These are phyloP conservation scores for Cerastoderma edule DNA, from an alignment of 2,888 invertebrate species.

Conservation along the genomic window DNA sequence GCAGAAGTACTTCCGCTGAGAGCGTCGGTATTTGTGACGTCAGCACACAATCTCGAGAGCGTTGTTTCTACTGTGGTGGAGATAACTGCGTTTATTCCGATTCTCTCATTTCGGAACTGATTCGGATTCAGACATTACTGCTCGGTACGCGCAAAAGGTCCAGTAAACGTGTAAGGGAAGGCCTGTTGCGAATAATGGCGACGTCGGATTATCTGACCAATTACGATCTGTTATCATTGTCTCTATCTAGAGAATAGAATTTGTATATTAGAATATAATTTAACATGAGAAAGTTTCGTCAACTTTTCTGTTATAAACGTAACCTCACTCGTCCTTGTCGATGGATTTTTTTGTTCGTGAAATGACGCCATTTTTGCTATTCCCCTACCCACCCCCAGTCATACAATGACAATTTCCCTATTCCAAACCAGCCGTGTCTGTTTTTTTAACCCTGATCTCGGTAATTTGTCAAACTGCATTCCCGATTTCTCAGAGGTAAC, in stretches of 20 bases:
- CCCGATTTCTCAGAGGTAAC: too few relatives aligned
- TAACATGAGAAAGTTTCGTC: too few relatives aligned
- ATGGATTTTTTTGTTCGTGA: too few relatives aligned
- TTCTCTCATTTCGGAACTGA: background rate
- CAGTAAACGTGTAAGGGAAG: constrained; percentile 8
- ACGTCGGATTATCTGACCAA: background rate
- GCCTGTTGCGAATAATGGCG: background rate
- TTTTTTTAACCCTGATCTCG: too few relatives aligned
- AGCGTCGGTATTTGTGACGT: background rate
- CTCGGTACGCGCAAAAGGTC: background rate
- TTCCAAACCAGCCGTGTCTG: too few relatives aligned
- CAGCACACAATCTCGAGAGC: background rate
- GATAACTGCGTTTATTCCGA: constrained; percentile 8
- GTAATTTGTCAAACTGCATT: too few relatives aligned
- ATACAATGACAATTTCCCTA: too few relatives aligned
- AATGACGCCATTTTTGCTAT: too few relatives aligned
- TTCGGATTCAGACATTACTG: background rate
- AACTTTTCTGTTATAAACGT: too few relatives aligned
- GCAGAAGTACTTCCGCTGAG: background rate
- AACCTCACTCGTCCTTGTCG: too few relatives aligned
- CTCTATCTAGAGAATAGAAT: constrained; percentile 23
- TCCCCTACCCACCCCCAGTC: too few relatives aligned
- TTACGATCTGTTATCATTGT: constrained; percentile 17
- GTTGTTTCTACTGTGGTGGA: background rate
- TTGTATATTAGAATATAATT: too few relatives aligned